Conservation (phyloP, 35 echinoderm and acorn worm genomes). For the Anneissia japonica region DNA sequence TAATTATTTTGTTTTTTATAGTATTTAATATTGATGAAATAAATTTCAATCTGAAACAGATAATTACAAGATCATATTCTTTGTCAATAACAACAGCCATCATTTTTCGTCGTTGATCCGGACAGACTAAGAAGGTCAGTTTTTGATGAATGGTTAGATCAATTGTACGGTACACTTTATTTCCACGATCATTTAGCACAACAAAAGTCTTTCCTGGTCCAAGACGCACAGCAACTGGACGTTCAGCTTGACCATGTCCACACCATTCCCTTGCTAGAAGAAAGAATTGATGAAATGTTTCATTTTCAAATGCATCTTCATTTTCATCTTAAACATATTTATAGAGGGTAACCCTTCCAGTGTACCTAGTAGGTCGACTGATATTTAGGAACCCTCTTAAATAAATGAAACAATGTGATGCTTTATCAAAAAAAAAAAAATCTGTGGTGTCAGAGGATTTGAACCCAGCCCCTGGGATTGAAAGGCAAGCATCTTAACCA, state of each 20-base stretch:
- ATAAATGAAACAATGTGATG: too few species aligned
- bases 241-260: constrained; percentile 49
- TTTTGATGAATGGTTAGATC: constrained; percentile 70
- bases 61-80: constrained; percentile 71
- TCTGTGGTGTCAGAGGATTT: too few species aligned
- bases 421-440: too few species aligned
- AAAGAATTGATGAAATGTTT: not conserved
- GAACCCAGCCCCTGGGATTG: too few species aligned
- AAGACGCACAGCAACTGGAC: constrained; percentile 70
- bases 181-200: constrained; percentile 80
- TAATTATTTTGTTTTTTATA: too few species aligned
- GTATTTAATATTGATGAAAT: too few species aligned
- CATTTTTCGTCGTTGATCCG: constrained; percentile 48
- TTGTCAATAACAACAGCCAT: constrained; percentile 71
- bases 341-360: too few species aligned
- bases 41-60: not conserved
- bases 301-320: too few species aligned
- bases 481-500: too few species aligned
- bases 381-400: too few species aligned
- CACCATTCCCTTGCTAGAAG: constrained; percentile 79
- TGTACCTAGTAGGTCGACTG: too few species aligned
- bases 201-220: constrained; percentile 72
- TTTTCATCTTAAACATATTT: too few species aligned
- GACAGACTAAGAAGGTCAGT: constrained; percentile 55
- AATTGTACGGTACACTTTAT: constrained; percentile 62